Percentiles rank a stretch among this genome's conserved stretches.
Conservation (phyloP, 1,140 invertebrate genomes). For the Battus philenor region DNA sequence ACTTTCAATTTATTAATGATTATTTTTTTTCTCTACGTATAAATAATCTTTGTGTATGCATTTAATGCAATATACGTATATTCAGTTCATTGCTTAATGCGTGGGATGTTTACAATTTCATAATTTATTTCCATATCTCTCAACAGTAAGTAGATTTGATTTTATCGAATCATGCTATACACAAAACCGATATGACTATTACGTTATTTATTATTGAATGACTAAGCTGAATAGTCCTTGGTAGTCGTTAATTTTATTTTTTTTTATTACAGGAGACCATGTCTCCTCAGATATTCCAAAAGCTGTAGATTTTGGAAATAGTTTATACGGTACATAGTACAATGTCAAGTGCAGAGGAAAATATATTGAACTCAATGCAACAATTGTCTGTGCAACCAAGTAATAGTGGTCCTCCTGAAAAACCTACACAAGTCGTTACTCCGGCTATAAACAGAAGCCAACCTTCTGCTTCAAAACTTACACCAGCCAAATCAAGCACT, state of each 20-base stretch:
- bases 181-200: no score
- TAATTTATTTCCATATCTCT: conserved; percentile 22
- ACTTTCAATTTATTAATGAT: no score
- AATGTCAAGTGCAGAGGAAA: conserved; percentile 73
- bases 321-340: conserved; percentile 51
- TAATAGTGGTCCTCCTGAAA: conserved; percentile 63
- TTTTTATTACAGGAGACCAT: conserved; percentile 49
- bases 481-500: conserved; percentile 49
- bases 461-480: conserved; percentile 40
- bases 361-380: conserved; percentile 69
- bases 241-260: conserved; percentile 22
- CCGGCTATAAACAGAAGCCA: conserved; percentile 65
- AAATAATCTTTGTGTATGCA: conserved; percentile 3
- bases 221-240: conserved; percentile 33
- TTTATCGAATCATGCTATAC: conserved; percentile 6
- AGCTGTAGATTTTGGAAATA: conserved; percentile 37
- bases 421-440: conserved; percentile 68
- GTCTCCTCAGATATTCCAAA: conserved; percentile 32
- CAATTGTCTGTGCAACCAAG: conserved; percentile 67
- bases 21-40: no score
- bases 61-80: conserved; percentile 30
- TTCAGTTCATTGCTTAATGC: conserved; percentile 47
- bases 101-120: conserved; percentile 61
- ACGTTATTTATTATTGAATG: neutral
- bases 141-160: conserved; percentile 12